Evolutionary conservation across 2,888 invertebrate species (phyloP).

Genomic region (Acronicta psi): DNA sequence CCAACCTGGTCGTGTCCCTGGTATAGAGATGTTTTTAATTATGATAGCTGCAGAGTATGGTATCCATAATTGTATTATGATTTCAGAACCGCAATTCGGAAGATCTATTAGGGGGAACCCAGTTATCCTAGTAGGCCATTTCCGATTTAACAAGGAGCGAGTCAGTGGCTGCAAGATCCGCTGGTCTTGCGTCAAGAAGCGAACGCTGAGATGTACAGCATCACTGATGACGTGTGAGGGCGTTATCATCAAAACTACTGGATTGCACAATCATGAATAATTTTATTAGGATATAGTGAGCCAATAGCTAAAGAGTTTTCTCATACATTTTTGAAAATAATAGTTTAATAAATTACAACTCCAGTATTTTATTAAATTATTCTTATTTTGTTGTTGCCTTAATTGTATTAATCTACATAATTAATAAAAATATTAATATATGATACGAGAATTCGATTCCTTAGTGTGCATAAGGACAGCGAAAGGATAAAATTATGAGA

Average conservation of each 20-base stretch:
- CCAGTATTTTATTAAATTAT: too few relatives aligned
- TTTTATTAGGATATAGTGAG: background rate
- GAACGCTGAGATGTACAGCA: slow-evolving; percentile 52
- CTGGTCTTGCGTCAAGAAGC: slow-evolving; percentile 62
- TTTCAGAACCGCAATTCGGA: slow-evolving; percentile 44
- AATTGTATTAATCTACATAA: too few relatives aligned
- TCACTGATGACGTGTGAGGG: slow-evolving; percentile 53
- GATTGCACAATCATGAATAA: slow-evolving; percentile 40
- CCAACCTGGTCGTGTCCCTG: too few relatives aligned
- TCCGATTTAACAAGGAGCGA: slow-evolving; percentile 51
- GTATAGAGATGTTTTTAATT: too few relatives aligned
- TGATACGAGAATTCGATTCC: too few relatives aligned
- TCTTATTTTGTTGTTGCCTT: too few relatives aligned
- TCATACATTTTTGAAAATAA: too few relatives aligned
- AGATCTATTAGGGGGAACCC: slow-evolving; percentile 54
- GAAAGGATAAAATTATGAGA: too few relatives aligned
- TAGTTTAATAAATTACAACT: too few relatives aligned
- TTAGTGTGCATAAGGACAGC: too few relatives aligned
- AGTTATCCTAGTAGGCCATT: slow-evolving; percentile 48
- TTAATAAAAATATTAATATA: too few relatives aligned
- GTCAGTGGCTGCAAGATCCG: slow-evolving; percentile 41
- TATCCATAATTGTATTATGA: background rate
- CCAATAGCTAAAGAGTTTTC: too few relatives aligned
- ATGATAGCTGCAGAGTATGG: background rate
- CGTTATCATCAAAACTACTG: slow-evolving; percentile 35